Base-by-base conservation (phyloP, 2,888 invertebrate genomes). In the Itoplectis maculator region DNA sequence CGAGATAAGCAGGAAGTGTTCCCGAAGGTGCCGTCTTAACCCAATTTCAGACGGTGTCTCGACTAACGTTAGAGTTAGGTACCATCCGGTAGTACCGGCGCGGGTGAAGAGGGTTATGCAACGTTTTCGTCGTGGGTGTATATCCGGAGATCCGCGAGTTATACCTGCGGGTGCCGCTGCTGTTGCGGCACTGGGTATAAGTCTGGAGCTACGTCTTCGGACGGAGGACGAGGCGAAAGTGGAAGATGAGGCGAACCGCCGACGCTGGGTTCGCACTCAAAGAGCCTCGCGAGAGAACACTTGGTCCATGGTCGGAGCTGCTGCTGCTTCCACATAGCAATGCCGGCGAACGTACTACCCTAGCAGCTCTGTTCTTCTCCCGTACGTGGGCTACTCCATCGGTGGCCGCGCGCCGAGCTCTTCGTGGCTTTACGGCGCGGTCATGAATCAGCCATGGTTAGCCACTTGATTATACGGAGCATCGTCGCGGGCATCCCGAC, bases 1-100 rank as follows among this genome's bases (percentile, higher is more conserved):
- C 88, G 65, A 87, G 89, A 91, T 91, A 89, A 91, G 88, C 88
- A 86, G 86, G 87, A 90, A 90, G 88, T 87, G 88, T 88, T 89
- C 90, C 89, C 91, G 79, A 80, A 79, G 89, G 90, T 89, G 88
- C 88, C 87, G 87, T 91, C 90, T 90, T 90, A 90, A 89, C 90
- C 90, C 86, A 91, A 91, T 91, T 91, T 89, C 89, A 84, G 81
- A 9, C 82, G 79, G 80, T 84, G 88, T 86, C 87, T 87, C 86
- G 87, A 85, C 85, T 87, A 85, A 83, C 85, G 59, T 82, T 82
- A 86, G 85, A 86, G 87, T n/a, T n/a, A n/a, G n/a, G n/a, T n/a
- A n/a, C n/a, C n/a, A n/a, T n/a, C 86, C 86, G 68, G 45, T 74
- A 68, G 69, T 78, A 59, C 65, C 29, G 42, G 40, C 59, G 61